Conservation (phyloP, 2,113 vertebrate species). For the Pteropus alecto region DNA sequence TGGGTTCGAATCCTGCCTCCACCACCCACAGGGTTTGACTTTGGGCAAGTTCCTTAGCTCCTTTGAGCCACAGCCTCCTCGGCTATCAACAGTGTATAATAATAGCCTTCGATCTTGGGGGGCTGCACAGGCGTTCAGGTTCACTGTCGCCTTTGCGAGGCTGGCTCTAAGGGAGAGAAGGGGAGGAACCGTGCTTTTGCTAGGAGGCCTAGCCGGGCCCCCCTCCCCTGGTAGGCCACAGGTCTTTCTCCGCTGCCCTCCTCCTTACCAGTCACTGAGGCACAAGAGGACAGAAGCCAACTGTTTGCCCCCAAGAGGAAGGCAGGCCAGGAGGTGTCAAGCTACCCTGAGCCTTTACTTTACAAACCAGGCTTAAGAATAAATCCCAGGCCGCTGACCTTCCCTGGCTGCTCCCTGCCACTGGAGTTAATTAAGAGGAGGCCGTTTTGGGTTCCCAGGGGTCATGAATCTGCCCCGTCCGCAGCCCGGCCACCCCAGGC, state of each 20-base stretch:
- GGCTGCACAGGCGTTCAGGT: accelerated
- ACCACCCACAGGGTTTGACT: background rate
- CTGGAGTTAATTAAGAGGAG: background rate
- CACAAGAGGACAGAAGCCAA: background rate
- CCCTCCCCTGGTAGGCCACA: background rate
- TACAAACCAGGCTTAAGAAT: background rate
- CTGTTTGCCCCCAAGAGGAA: background rate
- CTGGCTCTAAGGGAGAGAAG: too few relatives aligned
- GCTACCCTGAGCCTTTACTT: background rate
- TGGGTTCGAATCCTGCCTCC: background rate
- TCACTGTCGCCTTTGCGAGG: background rate
- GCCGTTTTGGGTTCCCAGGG: accelerated
- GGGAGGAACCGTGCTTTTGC: accelerated
- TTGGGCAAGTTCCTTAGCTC: background rate
- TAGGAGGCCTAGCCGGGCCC: background rate
- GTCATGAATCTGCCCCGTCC: background rate
- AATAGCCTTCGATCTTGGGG: accelerated
- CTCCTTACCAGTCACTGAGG: background rate
- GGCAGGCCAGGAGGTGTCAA: background rate
- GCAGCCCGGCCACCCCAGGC: background rate
- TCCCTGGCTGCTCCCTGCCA: slow-evolving; percentile 27
- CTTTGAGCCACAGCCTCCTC: background rate
- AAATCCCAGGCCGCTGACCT: background rate
- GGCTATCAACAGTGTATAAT: accelerated
- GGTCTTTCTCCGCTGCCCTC: background rate